Conservation (phyloP, 2,797 vertebrate genomes). For the Lacerta bilineata region DNA sequence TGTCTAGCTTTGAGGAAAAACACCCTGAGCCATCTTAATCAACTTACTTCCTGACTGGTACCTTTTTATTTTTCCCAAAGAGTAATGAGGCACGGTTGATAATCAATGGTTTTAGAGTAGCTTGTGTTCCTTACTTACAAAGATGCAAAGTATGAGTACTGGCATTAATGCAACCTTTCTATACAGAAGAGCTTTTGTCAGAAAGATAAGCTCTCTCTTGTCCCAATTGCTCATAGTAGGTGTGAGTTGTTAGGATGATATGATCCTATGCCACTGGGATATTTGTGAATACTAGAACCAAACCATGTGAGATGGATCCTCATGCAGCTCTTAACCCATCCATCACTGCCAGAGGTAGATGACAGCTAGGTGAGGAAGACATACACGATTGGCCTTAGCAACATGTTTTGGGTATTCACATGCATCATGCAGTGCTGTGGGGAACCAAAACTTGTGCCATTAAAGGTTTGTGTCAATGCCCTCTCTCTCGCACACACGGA, state of each 20-base stretch:
- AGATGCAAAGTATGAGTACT: neutral
- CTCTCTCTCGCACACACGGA: neutral
- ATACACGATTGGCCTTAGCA: neutral
- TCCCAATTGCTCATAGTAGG: neutral
- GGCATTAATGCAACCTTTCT: neutral
- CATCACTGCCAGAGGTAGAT: neutral
- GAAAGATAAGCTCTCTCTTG: fast-evolving
- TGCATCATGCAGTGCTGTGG: neutral
- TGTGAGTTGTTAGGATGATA: neutral
- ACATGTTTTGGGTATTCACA: neutral
- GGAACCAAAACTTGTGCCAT: neutral
- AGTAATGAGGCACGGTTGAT: neutral
- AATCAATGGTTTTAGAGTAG: fast-evolving
- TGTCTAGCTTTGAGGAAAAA: neutral
- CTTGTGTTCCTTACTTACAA: neutral
- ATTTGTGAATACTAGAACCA: neutral
- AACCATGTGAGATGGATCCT: neutral
- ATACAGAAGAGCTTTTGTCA: constrained; percentile 12
- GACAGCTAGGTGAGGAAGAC: neutral
- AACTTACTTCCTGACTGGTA: neutral
- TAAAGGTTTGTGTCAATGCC: neutral
- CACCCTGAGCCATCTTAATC: neutral
- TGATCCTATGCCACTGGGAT: neutral
- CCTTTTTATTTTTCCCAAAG: neutral
- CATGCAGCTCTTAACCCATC: neutral